These are phyloP conservation scores for Micropoecilia bifurca DNA, from an alignment of 2,797 vertebrate species.

Conservation along the genomic window DNA sequence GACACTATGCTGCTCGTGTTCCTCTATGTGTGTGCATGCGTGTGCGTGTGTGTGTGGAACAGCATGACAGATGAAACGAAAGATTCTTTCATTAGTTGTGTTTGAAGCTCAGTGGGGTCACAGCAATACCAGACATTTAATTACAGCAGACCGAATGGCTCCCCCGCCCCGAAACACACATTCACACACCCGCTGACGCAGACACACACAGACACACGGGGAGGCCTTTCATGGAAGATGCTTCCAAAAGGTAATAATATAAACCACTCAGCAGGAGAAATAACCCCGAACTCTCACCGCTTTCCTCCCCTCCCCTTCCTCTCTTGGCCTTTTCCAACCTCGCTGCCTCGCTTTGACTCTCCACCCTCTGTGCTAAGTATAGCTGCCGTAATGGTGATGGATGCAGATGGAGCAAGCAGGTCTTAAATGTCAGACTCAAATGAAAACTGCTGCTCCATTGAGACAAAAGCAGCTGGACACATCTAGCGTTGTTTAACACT, in stretches of 20 bases:
- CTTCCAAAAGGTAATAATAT: constrained; percentile 69
- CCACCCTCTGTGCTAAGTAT: constrained; percentile 46
- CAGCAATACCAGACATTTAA: constrained; percentile 70
- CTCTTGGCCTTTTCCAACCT: constrained; percentile 36
- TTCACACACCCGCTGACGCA: constrained; percentile 18
- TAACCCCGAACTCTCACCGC: constrained; percentile 40
- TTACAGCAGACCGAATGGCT: constrained; percentile 62
- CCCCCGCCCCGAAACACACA: constrained; percentile 34
- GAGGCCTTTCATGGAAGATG: constrained; percentile 58
- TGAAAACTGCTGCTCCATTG: constrained; percentile 64
- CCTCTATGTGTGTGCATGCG: neutral
- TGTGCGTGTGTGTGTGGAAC: constrained; percentile 8
- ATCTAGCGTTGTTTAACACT: constrained; percentile 52
- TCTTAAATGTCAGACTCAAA: constrained; percentile 76
- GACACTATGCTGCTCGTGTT: neutral
- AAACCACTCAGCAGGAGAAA: constrained; percentile 64
- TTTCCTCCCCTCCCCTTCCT: constrained; percentile 14
- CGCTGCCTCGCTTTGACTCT: constrained; percentile 17
- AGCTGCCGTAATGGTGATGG: constrained; percentile 69
- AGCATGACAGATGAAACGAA: constrained; percentile 65
- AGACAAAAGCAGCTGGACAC: constrained; percentile 63
- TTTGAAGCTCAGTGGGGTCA: constrained; percentile 70
- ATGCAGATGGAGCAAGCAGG: constrained; percentile 68
- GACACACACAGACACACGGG: constrained; percentile 20
- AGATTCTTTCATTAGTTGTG: constrained; percentile 73